A percentile compares a stretch with the other conserved stretches of the same genome.
Evolutionary conservation across 2,113 vertebrate species (phyloP).

Genomic region (Rhagologus leucostigma): DNA sequence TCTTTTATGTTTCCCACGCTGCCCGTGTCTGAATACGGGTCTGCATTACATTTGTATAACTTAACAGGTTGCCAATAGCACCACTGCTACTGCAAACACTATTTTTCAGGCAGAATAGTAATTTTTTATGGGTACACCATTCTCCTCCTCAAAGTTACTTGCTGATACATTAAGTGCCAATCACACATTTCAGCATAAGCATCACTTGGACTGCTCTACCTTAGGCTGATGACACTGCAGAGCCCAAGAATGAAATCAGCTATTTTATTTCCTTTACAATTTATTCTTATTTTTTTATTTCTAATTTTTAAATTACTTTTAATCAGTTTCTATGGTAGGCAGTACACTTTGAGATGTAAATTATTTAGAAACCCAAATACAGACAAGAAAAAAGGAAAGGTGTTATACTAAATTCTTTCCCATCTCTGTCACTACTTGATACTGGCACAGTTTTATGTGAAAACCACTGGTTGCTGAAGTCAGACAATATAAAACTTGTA

Average conservation of each 20-base stretch:
- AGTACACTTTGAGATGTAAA: not conserved
- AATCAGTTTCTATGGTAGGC: not conserved
- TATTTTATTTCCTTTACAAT: not conserved
- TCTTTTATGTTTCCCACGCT: not conserved
- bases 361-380: not conserved
- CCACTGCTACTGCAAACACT: not conserved
- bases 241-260: not conserved
- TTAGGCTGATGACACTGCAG: not conserved
- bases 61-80: not conserved
- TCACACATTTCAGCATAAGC: not conserved
- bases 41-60: not conserved
- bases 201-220: not conserved
- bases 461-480: not conserved
- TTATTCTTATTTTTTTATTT: not conserved
- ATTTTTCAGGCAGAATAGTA: not conserved
- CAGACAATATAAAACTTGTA: not conserved
- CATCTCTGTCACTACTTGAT: not conserved
- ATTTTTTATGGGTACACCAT: not conserved
- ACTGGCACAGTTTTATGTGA: not conserved
- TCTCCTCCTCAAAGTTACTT: not conserved
- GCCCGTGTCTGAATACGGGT: not conserved
- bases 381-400: not conserved
- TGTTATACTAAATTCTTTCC: not conserved
- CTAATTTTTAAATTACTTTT: not conserved
- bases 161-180: fast-evolving